A percentile compares a stretch with the other conserved stretches of the same genome.
Evolutionary conservation across 2,113 vertebrate species (phyloP).

Genomic region (Marmota monax): DNA sequence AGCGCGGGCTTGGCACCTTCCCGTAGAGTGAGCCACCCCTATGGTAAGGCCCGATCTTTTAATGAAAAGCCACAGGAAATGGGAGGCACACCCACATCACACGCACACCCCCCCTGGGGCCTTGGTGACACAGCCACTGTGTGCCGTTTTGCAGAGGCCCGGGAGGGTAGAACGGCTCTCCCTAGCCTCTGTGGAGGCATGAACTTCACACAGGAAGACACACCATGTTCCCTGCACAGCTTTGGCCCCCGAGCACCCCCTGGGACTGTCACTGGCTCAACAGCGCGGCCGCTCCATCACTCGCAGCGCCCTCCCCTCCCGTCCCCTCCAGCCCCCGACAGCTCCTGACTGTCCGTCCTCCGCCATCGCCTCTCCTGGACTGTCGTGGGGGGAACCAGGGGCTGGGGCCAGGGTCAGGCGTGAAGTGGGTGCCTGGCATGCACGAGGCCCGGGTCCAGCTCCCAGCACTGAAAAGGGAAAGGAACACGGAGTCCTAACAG

Average conservation of each 20-base stretch:
- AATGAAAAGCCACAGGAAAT: neutral
- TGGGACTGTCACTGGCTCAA: neutral
- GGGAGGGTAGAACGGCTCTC: neutral
- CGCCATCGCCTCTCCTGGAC: too few species aligned
- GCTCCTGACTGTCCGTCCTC: too few species aligned
- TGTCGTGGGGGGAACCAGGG: too few species aligned
- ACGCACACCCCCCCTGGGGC: too few species aligned
- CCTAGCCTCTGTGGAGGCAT: neutral
- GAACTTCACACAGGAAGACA: neutral
- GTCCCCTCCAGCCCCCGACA: too few species aligned
- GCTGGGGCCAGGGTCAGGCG: too few species aligned
- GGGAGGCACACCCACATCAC: neutral
- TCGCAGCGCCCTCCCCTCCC: too few species aligned
- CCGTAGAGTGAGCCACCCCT: neutral
- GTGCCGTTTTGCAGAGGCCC: neutral
- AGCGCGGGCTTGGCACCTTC: neutral
- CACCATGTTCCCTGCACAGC: neutral
- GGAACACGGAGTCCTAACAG: too few species aligned
- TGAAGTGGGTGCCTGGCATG: too few species aligned
- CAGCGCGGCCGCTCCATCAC: rapidly evolving
- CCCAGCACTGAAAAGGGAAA: too few species aligned
- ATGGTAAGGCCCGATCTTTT: neutral
- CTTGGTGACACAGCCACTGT: too few species aligned
- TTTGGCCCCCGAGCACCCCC: neutral
- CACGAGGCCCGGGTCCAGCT: too few species aligned